Base-by-base conservation (phyloP, 2,113 vertebrate species). In the Passer domesticus region DNA sequence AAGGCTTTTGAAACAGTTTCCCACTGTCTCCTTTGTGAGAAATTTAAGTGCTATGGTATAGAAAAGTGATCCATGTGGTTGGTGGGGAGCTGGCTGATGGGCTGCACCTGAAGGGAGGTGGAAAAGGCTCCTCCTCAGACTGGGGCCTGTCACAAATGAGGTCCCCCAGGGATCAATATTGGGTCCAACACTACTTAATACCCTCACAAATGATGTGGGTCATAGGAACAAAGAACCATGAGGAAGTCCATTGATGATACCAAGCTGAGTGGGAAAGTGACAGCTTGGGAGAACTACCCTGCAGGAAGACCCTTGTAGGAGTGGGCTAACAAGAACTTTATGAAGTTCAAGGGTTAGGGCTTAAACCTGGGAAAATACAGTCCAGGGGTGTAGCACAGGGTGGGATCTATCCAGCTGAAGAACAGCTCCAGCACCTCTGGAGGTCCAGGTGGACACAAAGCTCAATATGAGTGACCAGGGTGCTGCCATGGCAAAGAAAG, bases 121-220 rank as follows among this genome's bases (percentile, higher is more conserved):
- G 21, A 19, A 47, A 72, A 23, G 20, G 14, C 21, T 67, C 46
- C 46, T 66, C 39, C 13, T 80, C 46, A 47, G 15, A 55, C n/a
- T 41, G 74, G 39, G 20, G 19, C 24, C 46, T 67, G 24, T 20
- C 46, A 43, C 46, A 41, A 10, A 15, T 12, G 25, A 5, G 10
- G 17, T 14, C 8, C 28, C 31, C 46, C 41, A 43, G 46, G 53
- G 24, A 17, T 13, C 1, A 0, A 22, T 41, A 22, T 5, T 53
- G n/a, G n/a, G 46, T 27, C 14, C 44, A 41, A 9, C 8, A 6
- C 24, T 60, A 27, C 30, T 58, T 5, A 41, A 10, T 3, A 17
- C 43, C 22, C 16, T 17, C 30, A 5, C 14, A 49, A 49, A 9
- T 20, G 25, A 20, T 60, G 15, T 53, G 53, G n/a, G 12, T 35